Evolutionary conservation across 2,888 invertebrate genomes (phyloP).

Genomic region (Drosophila kambysellisi): DNA sequence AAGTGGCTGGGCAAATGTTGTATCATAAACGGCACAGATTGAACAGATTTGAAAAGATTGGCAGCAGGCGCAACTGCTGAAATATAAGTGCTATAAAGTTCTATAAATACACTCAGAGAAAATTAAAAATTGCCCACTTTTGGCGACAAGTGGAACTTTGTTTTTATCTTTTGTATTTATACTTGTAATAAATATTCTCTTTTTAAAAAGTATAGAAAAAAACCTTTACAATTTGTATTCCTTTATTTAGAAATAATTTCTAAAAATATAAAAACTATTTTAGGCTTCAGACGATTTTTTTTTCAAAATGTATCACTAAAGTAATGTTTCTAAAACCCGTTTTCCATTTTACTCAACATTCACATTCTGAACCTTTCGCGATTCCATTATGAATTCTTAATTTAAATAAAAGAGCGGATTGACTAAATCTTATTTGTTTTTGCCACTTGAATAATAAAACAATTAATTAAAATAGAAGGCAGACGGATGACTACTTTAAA

Average conservation of each 20-base stretch:
- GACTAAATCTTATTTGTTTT: neutral
- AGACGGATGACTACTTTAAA: neutral
- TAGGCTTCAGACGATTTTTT: neutral
- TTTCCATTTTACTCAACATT: neutral
- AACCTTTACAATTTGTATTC: too few species aligned
- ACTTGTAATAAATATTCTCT: too few species aligned
- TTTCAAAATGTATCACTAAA: neutral
- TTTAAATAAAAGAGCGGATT: neutral
- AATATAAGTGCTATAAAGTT: slow-evolving; percentile 1
- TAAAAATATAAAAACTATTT: too few species aligned
- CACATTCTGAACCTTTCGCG: neutral
- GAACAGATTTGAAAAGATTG: slow-evolving; percentile 36
- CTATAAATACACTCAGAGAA: neutral
- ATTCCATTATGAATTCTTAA: neutral
- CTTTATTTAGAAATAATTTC: too few species aligned
- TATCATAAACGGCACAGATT: slow-evolving; percentile 53
- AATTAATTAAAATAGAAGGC: neutral
- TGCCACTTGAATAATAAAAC: neutral
- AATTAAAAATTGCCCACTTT: neutral
- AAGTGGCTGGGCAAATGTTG: slow-evolving; percentile 57
- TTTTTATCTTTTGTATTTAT: too few species aligned
- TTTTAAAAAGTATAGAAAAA: too few species aligned
- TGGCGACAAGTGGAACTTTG: neutral
- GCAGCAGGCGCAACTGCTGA: slow-evolving; percentile 29
- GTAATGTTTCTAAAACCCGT: neutral